phyloP scores from a whole-genome alignment of 2,797 vertebrate species.

The Tamandua tetradactyla region DNA sequence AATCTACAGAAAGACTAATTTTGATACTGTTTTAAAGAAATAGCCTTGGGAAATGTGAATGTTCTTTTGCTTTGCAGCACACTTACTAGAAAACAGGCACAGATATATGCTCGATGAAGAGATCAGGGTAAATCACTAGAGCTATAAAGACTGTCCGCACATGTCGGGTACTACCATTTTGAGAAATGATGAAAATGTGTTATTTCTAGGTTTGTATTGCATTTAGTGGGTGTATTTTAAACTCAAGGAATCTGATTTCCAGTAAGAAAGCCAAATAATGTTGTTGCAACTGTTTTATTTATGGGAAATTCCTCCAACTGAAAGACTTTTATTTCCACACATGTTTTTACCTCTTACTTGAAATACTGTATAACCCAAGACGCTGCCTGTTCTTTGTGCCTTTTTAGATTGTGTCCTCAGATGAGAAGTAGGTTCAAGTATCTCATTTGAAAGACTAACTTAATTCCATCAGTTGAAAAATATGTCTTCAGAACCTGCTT shows the following conservation, averaged over 20 bases:
- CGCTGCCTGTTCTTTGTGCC: neutral
- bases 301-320: neutral
- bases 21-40: conserved; percentile 60
- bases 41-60: neutral
- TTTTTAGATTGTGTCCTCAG: neutral
- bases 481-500: conserved; percentile 26
- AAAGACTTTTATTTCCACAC: conserved; percentile 48
- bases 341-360: neutral
- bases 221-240: conserved; percentile 54
- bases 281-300: conserved; percentile 50
- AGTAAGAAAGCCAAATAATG: conserved; percentile 37
- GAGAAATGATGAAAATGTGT: conserved; percentile 41
- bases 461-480: neutral
- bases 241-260: conserved; percentile 22
- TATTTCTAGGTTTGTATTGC: conserved; percentile 54
- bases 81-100: conserved; percentile 37
- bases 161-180: conserved; percentile 3
- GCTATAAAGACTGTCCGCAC: conserved; percentile 15
- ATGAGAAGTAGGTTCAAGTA: neutral
- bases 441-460: neutral
- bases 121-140: neutral
- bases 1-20: conserved; percentile 62
- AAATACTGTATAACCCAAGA: neutral
- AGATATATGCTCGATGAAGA: conserved; percentile 4
- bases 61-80: neutral